Evolutionary conservation across 2,113 vertebrate genomes (phyloP).

Genomic region (Manacus vitellinus): DNA sequence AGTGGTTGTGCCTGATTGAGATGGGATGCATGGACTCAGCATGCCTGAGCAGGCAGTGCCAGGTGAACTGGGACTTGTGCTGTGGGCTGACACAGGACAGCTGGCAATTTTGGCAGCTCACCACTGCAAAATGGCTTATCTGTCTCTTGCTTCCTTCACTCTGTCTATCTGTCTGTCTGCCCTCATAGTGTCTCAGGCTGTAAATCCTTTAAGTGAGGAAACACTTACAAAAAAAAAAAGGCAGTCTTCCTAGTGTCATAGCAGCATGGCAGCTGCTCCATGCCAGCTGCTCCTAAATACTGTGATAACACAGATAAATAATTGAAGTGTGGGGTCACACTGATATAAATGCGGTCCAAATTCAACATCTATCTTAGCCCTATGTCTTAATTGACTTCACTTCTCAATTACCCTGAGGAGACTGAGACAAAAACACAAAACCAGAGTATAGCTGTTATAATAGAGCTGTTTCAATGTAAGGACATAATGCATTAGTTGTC

Average conservation of each 20-base stretch:
- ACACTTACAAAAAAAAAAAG: neutral
- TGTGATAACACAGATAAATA: neutral
- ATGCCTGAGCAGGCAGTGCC: neutral
- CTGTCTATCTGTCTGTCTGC: neutral
- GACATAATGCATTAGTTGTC: neutral
- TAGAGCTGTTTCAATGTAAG: neutral
- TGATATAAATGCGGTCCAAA: neutral
- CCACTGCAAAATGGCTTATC: neutral
- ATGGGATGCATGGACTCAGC: fast-evolving
- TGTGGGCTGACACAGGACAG: neutral
- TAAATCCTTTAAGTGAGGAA: constrained; percentile 16
- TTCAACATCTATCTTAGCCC: neutral
- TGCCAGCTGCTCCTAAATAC: constrained; percentile 1
- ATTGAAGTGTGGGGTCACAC: neutral
- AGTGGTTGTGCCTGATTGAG: neutral
- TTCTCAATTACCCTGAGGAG: neutral
- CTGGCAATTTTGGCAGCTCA: neutral
- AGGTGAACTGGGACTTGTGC: neutral
- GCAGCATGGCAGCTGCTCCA: neutral
- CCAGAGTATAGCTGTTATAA: neutral
- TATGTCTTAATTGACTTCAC: neutral
- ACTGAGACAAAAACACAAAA: neutral
- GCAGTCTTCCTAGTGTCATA: neutral
- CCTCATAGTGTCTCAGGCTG: neutral
- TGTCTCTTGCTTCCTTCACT: neutral